Percentiles rank a stretch among this genome's conserved stretches.
Evolutionary conservation across 1,140 invertebrate genomes (phyloP).

Genomic region (Lepeophtheirus salmonis): DNA sequence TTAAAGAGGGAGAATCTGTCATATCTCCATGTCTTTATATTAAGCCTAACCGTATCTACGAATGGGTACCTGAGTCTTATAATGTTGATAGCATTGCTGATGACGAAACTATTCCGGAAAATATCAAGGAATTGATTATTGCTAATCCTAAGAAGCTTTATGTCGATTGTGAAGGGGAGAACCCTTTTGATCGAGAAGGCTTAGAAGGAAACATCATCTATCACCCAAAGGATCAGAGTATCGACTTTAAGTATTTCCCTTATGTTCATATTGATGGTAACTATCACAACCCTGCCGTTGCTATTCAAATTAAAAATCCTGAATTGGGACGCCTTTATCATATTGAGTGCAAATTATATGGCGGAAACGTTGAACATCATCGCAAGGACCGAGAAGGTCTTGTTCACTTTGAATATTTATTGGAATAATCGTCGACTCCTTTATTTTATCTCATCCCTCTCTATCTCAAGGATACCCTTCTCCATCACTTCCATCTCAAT

Average conservation of each 20-base stretch:
- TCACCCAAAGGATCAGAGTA: constrained; percentile 48
- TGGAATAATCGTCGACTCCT: no score
- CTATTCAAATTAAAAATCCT: constrained; percentile 57
- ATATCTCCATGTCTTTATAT: constrained; percentile 13
- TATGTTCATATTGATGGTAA: constrained; percentile 50
- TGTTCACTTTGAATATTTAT: constrained; percentile 88
- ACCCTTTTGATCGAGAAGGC: constrained; percentile 67
- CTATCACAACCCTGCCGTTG: constrained; percentile 67
- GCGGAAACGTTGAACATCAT: constrained; percentile 73
- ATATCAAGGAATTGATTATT: constrained; percentile 40
- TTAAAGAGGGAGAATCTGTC: no score
- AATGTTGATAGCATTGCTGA: constrained; percentile 38
- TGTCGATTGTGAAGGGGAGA: constrained; percentile 71
- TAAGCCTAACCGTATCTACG: constrained; percentile 40
- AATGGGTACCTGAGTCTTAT: constrained; percentile 46
- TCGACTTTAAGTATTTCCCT: constrained; percentile 62
- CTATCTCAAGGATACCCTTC: no score
- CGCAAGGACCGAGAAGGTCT: constrained; percentile 67
- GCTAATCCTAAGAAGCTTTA: no score
- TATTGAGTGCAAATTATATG: constrained; percentile 90
- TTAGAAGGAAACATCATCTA: constrained; percentile 58
- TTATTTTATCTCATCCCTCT: no score
- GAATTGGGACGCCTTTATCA: constrained; percentile 68
- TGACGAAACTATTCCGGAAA: constrained; percentile 51
- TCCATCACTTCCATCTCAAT: no score